A percentile compares a stretch with the other conserved stretches of the same genome.
Conservation (phyloP, 2,797 vertebrate species). For the Cossypha dichroa region DNA sequence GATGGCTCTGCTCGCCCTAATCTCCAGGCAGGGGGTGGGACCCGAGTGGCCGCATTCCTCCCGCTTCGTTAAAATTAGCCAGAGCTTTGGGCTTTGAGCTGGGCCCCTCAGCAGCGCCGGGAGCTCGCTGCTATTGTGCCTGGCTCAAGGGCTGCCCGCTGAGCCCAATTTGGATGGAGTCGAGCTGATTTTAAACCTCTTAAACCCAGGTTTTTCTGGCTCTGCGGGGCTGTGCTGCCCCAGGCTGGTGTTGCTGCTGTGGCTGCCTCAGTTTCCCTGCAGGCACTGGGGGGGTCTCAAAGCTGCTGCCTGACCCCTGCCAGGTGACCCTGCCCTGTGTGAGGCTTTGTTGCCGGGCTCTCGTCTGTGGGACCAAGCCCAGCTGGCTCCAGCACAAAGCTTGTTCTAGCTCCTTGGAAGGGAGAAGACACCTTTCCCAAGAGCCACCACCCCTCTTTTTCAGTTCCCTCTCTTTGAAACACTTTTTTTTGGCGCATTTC, state of each 20-base stretch:
- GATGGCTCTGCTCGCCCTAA: not conserved
- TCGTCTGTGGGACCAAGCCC: not conserved
- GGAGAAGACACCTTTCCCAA: not conserved
- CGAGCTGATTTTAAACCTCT: not conserved
- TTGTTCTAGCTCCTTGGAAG: rapidly evolving
- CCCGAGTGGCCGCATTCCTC: not conserved
- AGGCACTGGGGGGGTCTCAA: rapidly evolving
- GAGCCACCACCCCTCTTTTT: not conserved
- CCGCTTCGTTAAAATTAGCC: constrained; percentile 6
- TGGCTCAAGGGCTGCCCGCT: not conserved
- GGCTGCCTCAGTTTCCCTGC: not conserved
- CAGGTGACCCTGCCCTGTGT: rapidly evolving
- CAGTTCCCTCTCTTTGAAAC: not conserved
- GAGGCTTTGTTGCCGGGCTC: not conserved
- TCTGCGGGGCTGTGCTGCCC: not conserved
- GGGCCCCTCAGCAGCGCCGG: not conserved
- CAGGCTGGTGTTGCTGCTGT: not conserved
- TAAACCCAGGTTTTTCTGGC: rapidly evolving
- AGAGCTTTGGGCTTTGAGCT: rapidly evolving
- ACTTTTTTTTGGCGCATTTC: rapidly evolving
- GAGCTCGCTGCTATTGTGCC: rapidly evolving
- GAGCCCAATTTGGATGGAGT: not conserved
- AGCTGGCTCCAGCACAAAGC: not conserved
- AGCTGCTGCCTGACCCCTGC: not conserved
- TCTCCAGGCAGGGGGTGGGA: constrained; percentile 9